Base-by-base conservation (phyloP, 2,113 vertebrate genomes). In the Struthio camelus region DNA sequence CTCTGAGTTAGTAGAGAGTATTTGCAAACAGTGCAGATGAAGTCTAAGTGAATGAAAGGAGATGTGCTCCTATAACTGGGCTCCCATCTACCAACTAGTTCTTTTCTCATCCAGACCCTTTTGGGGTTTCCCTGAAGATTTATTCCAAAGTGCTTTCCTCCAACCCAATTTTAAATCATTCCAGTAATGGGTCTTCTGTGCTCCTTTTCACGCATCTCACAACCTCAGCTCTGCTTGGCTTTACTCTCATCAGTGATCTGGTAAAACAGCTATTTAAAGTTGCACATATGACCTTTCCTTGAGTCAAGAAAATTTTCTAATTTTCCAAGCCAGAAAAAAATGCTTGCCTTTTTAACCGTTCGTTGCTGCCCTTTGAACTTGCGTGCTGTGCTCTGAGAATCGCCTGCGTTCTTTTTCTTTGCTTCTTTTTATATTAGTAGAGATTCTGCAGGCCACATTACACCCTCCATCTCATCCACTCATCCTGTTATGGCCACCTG, bases 341-440 rank as follows among this genome's bases (percentile, higher is more conserved):
- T 4, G 36, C 51, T 46, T 36, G 22, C 36, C 0, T 6, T n/a
- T 65, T 76, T 40, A 6, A 3, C 1, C 3, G 2, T 53, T 75
- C 28, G 5, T 36, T 71, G 3, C 34, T 71, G 23, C 69, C 32
- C n/a, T 87, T 87, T 87, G 58, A 79, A 71, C 28, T 2, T n/a
- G 14, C 27, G 14, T 50, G 48, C 34, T 81, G 44, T 85, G 28
- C 38, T 91, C 46, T 19, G 42, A 70, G 28, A 56, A 56, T 67
- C 84, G 27, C 34, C 80, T 81, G 10, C 53, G 23, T 42, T 77
- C 25, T 61, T 71, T 84, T 64, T 77, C 25, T 69, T 83, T 73
- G 27, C 58, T 83, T 53, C 38, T 80, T 46, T 23, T 54, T 50
- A 8, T 76, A 19, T n/a, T 53, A 5, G 5, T 23, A 69, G 42